A percentile compares a stretch with the other conserved stretches of the same genome.
These are phyloP conservation scores for Alca torda DNA, from an alignment of 2,797 vertebrate species.

Conservation along the genomic window DNA sequence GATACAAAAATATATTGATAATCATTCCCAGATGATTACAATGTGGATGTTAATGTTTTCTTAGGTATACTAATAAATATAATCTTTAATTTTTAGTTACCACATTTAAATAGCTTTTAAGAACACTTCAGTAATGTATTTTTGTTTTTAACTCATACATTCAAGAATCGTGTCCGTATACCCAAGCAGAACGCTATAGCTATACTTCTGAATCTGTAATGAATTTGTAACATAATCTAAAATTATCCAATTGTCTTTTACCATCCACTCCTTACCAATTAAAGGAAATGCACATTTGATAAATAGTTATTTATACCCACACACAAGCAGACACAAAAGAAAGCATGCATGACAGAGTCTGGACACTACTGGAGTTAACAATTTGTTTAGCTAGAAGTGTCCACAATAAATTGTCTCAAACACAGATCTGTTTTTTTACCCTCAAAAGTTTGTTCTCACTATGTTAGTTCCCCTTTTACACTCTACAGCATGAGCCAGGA, in stretches of 20 bases:
- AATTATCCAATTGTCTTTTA: background rate
- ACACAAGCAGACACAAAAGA: background rate
- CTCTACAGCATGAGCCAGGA: background rate
- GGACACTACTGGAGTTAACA: background rate
- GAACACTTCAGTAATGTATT: background rate
- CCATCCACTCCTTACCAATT: background rate
- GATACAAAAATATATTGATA: conserved; percentile 28
- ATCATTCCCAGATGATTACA: conserved; percentile 32
- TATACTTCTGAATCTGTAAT: background rate
- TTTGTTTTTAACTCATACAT: background rate
- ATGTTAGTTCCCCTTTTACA: background rate
- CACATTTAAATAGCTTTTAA: conserved; percentile 10
- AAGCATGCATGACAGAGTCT: background rate
- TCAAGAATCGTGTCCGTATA: background rate
- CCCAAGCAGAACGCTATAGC: background rate
- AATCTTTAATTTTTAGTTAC: conserved; percentile 23
- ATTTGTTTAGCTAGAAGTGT: background rate
- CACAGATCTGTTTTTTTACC: background rate
- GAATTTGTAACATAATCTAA: background rate
- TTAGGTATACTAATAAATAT: conserved; percentile 2
- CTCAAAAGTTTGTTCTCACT: background rate
- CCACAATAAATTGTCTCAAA: background rate
- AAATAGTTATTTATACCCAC: background rate
- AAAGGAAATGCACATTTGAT: background rate
- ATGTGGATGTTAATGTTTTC: conserved; percentile 13